Base-by-base conservation (phyloP, 1,140 invertebrate genomes). In the Pemphigus obesinymphae region DNA sequence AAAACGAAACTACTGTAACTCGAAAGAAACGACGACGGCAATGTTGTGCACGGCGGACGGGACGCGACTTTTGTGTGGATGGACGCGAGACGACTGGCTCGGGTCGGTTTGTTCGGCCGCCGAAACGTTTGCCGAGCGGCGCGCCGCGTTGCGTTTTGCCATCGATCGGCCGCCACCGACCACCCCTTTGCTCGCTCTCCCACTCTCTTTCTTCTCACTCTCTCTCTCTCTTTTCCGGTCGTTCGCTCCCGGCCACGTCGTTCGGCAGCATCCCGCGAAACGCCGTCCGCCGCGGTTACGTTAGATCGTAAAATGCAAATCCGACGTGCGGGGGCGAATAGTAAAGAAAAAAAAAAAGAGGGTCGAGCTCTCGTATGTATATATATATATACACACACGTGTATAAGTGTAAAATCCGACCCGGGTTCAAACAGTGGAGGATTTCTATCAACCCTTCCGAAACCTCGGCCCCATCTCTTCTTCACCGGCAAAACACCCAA, bases 41-140 rank as follows among this genome's bases (percentile, higher is more conserved):
- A n/a, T n/a, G n/a, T n/a, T n/a, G 23, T 15, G 10, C 55, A 31
- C 55, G 20, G 5, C 45, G 45, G 13, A 48, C 2, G 7, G 13
- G 7, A 48, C 45, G 61, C 61, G 31, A n/a, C n/a, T n/a, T n/a
- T n/a, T n/a, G n/a, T 20, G 29, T 29, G 15, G 45, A 37, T 45
- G 70, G 45, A 73, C 70, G 43, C 10, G 43, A 50, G 17, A 37
- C 70, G 70, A 73, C 70, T 73, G 70, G 70, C 70, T 37, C 20
- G 66, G 34, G 43, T 45, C 43, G 66, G n/a, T 23, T 58, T 58
- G 53, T 26, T 58, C 63, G 66, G n/a, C 37, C 37, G 66, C 66
- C 20, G 66, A 68, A 45, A 68, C 66, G n/a, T 43, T 68, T 68
- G 66, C 66, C 37, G 66, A 40, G 66, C 66, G 66, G 66, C n/a